A percentile compares a stretch with the other conserved stretches of the same genome.
Evolutionary conservation across 2,888 invertebrate genomes (phyloP).

Genomic region (Eupeodes latifasciatus): DNA sequence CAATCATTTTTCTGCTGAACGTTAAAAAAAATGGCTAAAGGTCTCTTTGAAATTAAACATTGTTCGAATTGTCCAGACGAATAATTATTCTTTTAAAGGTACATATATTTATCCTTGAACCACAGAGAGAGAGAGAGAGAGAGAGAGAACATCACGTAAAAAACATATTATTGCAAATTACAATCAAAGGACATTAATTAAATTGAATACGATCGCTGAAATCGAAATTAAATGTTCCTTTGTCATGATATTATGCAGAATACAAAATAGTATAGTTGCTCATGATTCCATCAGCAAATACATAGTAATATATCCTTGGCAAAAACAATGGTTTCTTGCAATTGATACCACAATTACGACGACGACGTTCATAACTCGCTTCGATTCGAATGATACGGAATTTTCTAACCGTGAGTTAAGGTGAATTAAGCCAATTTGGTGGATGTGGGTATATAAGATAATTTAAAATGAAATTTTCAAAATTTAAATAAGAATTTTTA

Average conservation of each 20-base stretch:
- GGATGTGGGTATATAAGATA: no score
- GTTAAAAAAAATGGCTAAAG: neutral
- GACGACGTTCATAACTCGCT: neutral
- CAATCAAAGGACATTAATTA: conserved; percentile 64
- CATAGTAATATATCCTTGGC: neutral
- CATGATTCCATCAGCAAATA: no score
- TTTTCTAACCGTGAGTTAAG: neutral
- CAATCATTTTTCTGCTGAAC: neutral
- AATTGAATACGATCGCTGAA: conserved; percentile 52
- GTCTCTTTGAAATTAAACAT: neutral
- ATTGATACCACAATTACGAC: conserved; percentile 14
- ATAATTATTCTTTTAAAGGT: neutral
- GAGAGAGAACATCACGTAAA: conserved; percentile 5
- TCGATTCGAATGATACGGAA: neutral
- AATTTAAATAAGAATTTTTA: no score
- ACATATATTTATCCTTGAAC: neutral
- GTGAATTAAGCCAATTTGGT: neutral
- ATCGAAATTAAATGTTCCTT: conserved; percentile 56
- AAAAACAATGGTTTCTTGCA: neutral
- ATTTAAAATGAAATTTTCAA: no score
- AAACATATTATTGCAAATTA: conserved; percentile 38
- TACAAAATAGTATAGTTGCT: neutral
- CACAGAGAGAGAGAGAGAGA: no score
- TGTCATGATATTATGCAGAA: conserved; percentile 43
- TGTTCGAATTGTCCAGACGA: neutral